phyloP scores from a whole-genome alignment of 2,888 invertebrate genomes.

The Didymodactylos carnosus region DNA sequence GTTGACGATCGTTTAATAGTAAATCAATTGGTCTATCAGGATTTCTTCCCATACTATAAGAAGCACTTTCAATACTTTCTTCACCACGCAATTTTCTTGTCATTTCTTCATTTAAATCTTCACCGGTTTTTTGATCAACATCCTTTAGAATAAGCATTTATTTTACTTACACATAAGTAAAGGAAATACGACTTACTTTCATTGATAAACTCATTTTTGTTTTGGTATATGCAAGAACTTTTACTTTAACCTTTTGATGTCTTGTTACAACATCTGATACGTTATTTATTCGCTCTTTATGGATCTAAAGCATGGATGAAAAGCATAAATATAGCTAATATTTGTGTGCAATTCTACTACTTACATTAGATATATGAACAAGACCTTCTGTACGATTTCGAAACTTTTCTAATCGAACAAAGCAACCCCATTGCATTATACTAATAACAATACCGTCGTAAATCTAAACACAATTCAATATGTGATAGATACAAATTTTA shows the following conservation, averaged over 20 bases:
- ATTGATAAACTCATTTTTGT: conserved; percentile 83
- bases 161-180: too few relatives aligned
- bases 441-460: conserved; percentile 81
- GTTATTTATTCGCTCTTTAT: conserved; percentile 77
- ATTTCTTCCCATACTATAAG: conserved; percentile 51
- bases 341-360: neutral
- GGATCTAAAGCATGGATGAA: conserved; percentile 18
- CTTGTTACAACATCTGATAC: conserved; percentile 76
- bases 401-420: conserved; percentile 78
- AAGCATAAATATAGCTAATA: neutral
- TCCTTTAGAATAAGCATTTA: too few relatives aligned
- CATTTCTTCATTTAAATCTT: conserved; percentile 62
- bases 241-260: conserved; percentile 56
- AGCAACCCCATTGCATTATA: conserved; percentile 91
- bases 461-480: too few relatives aligned
- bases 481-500: too few relatives aligned
- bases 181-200: too few relatives aligned
- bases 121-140: conserved; percentile 79
- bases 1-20: neutral
- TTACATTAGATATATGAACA: conserved; percentile 66
- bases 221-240: conserved; percentile 70
- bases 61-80: neutral
- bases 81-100: conserved; percentile 1
- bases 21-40: conserved; percentile 56
- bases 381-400: conserved; percentile 72